Evolutionary conservation across 2,113 vertebrate species (phyloP), one percentile per base, ranked within the genome.

Genomic region (Isurus oxyrinchus): DNA sequence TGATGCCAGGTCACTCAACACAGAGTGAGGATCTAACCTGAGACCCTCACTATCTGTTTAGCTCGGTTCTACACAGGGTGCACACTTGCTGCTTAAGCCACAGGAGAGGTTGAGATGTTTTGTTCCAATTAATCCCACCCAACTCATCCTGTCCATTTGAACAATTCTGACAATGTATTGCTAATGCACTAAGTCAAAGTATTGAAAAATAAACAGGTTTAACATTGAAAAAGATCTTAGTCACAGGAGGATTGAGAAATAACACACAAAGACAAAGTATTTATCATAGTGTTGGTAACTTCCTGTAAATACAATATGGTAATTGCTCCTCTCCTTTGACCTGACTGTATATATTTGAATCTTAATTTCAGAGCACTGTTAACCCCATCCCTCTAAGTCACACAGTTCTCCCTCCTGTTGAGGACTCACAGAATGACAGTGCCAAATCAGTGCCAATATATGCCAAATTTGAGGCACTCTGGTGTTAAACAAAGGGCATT

Each of bases 401-500:
- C 35, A 23, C 1, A 1, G 90, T 63, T 94, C n/a, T 63, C 16
- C 7, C 35, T 63, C 90, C 35, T 40, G n/a, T 94, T 40, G 59
- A 94, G 90, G 57, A 35, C 90, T 94, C 90, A 40, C 59, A n/a
- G 59, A 10, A 6, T 94, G 57, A 94, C 59, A 40, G 35, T 94
- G 90, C 90, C 90, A 94, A n/a, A 59, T 91, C 55, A 35, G 31
- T 91, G 88, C 88, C 88, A 91, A 57, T n/a, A 16, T 63, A 59
- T 94, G 90, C 90, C 90, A 94, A 94, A 63, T 94, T 40, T 94
- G 90, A 94, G 59, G 90, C 90, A 63, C 90, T 94, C 59, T 25
- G 59, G n/a, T 94, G 90, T 94, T 94, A 61, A 63, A 94, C 90
- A 94, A 94, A 94, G 90, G 90, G 90, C 57, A 94, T 94, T 94